phyloP scores from a whole-genome alignment of 2,113 vertebrate genomes.

The Hippocampus guttulatus region DNA sequence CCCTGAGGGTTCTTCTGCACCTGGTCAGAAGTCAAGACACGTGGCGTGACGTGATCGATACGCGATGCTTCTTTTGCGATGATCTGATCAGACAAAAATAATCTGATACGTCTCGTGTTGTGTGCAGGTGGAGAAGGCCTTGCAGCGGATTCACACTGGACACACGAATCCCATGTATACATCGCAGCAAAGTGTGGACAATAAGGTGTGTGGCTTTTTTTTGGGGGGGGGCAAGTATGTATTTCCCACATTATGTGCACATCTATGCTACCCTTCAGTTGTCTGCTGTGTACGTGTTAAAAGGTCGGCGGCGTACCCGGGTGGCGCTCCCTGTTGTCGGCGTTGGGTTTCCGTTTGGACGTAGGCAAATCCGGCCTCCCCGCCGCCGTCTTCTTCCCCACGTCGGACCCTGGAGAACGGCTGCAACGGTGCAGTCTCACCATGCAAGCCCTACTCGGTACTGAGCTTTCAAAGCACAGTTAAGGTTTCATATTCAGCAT shows the following conservation, averaged over 20 bases:
- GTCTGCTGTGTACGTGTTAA: neutral
- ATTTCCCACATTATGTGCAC: neutral
- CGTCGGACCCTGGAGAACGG: conserved; percentile 84
- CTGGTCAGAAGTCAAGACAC: conserved; percentile 73
- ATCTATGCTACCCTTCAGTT: conserved; percentile 1
- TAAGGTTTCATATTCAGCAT: neutral
- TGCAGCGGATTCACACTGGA: conserved; percentile 92
- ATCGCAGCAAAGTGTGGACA: conserved; percentile 93
- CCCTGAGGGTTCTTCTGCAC: conserved; percentile 87
- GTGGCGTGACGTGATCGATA: too few species aligned
- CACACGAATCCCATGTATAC: conserved; percentile 97
- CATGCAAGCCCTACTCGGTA: conserved; percentile 90
- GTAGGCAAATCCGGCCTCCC: conserved; percentile 81
- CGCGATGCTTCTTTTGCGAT: neutral
- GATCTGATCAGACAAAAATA: neutral
- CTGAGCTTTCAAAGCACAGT: too few species aligned
- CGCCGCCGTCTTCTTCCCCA: conserved; percentile 90
- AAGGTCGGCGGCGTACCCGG: conserved; percentile 82
- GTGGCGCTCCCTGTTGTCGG: conserved; percentile 90
- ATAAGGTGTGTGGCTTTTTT: conserved; percentile 76
- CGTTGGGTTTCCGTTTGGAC: conserved; percentile 88
- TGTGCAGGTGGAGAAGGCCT: conserved; percentile 87
- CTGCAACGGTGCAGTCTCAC: conserved; percentile 92
- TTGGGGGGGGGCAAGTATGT: neutral
- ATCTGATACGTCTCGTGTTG: neutral